Evolutionary conservation across 1,140 invertebrate genomes (phyloP), one percentile per base, ranked within the genome.

Genomic region (Oedothorax gibbosus): DNA sequence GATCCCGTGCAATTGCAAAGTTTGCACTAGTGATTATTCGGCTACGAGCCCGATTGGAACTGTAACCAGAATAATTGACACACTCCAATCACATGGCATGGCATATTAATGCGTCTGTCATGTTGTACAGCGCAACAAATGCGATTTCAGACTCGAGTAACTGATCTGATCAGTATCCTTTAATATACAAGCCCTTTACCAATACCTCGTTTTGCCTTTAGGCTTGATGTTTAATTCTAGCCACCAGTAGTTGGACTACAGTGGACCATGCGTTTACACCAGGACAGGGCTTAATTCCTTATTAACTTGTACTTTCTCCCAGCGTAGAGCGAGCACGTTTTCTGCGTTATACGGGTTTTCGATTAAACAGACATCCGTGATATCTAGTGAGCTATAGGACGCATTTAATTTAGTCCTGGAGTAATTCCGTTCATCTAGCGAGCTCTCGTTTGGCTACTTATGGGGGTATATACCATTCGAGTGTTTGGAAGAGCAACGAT

Each of bases 221-320:
- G 75, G 75, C n/a, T 51, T 77, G 21, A 54, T 62, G 60, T 77
- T 77, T 64, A 64, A 77, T 77, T 77, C 49, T 62, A 11, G 12
- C 54, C 69, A 51, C 50, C 69, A 53, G 54, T 53, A 20, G 69
- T 9, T 49, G 69, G 51, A 50, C 35, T 35, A 35, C 35, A 69
- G 66, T 15, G 35, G 51, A 3, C 72, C 14, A 21, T 14, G 72
- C 11, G 51, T 75, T 75, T 75, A 57, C 72, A 57, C 54, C 50
- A 20, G 69, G 51, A 53, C 54, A 12, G 15, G 50, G 54, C 56
- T 57, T 75, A 75, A 75, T 75, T 56, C 57, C 53, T 75, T 75
- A 75, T 75, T 75, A 75, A 75, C 72, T 75, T 57, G 54, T 75
- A 75, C 72, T 75, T 75, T 75, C 72, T 57, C 18, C 18, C 53